Evolutionary conservation across 2,888 invertebrate species (phyloP).

Genomic region (Empis livida): DNA sequence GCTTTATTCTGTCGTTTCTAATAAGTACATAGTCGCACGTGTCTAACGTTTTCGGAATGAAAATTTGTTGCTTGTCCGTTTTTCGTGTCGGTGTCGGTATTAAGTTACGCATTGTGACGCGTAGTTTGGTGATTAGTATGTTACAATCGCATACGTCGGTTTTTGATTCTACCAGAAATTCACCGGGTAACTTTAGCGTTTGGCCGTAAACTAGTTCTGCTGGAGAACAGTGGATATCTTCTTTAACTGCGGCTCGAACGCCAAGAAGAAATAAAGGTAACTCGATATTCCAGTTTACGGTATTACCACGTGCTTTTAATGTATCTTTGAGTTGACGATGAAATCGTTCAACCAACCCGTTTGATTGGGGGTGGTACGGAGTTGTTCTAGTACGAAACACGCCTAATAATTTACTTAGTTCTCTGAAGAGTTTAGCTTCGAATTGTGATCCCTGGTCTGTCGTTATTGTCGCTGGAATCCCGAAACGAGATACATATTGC

Average conservation of each 20-base stretch:
- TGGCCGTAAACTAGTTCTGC: conserved; percentile 2
- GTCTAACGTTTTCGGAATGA: not conserved
- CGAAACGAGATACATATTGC: conserved; percentile 10
- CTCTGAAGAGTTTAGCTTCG: conserved; percentile 4
- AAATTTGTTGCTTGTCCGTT: not conserved
- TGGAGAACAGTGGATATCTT: conserved; percentile 5
- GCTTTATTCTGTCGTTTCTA: not conserved
- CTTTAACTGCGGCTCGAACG: conserved; percentile 6
- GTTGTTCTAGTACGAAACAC: not conserved
- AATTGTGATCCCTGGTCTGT: conserved; percentile 11
- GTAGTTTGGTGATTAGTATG: not conserved
- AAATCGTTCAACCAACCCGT: conserved; percentile 6
- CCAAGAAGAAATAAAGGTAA: conserved; percentile 7
- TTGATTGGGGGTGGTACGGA: conserved; percentile 4
- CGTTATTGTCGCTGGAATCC: conserved; percentile 8
- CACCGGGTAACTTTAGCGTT: not conserved
- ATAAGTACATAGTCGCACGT: not conserved
- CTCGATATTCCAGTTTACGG: conserved; percentile 4
- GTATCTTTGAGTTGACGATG: conserved; percentile 6
- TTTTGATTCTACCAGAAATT: not conserved
- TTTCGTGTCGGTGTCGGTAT: not conserved
- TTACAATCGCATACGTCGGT: too few relatives aligned
- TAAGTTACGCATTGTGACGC: not conserved
- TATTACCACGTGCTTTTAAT: not conserved
- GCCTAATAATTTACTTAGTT: conserved; percentile 1